Evolutionary conservation across 2,888 invertebrate species (phyloP), one percentile per base, ranked within the genome.

Genomic region (Heliconius sara): DNA sequence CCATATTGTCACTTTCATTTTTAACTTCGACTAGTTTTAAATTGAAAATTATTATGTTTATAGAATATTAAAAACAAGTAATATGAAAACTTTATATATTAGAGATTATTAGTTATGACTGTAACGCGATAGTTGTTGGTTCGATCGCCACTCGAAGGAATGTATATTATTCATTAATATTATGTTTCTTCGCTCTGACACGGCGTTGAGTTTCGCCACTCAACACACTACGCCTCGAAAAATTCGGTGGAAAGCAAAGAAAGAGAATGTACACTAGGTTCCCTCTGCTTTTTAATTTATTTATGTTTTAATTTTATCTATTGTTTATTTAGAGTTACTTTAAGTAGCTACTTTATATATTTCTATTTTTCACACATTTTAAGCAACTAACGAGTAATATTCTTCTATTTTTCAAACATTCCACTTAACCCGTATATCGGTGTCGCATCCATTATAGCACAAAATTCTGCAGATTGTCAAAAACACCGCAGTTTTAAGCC

Each of bases 401-500:
- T n/a, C n/a, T 30, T 39, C 34, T 39, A 57, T 57, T 47, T 73
- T 19, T 75, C 65, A 66, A 25, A 75, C 65, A 75, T 13, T 30
- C 30, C 6, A 75, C 12, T 75, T 39, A n/a, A 60, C n/a, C 27
- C 25, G 43, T 47, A 25, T 47, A 27, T 75, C 13, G 25, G 65
- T 77, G 27, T 60, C 47, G 57, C 39, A 60, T 66, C 47, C 34
- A 19, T 78, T 79, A 80, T 63, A 67, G 77, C 83, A 80, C 43
- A 81, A 63, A 75, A 77, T 79, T 78, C 77, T 79, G 83, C 79
- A 80, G 79, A 77, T 79, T 77, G 81, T 83, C 81, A 83, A 83
- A 80, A 84, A 83, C 83, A 79, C 84, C 85, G 87, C 87, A 86
- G 85, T 84, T 83, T 83, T 82, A 86, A 91, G 91, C 91, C 86